Base-by-base conservation (phyloP, 2,888 invertebrate genomes). In the Noctua pronuba region DNA sequence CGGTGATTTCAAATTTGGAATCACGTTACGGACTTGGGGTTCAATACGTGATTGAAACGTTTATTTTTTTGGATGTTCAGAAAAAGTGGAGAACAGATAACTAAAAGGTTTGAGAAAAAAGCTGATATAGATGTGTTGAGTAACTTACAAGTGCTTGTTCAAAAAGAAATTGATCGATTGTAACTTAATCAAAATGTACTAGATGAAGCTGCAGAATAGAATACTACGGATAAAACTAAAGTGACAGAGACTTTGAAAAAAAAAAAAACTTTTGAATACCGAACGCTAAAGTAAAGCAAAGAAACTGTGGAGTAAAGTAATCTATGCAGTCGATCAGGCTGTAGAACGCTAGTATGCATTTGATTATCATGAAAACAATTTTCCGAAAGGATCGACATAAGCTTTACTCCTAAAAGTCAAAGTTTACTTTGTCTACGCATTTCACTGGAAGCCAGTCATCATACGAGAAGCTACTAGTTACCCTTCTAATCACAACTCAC, bases 1-100 rank as follows among this genome's bases (percentile, higher is more conserved):
- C 90, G 90, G 88, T 87, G 86, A 88, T 88, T 91, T 88, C 88
- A 86, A 88, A 90, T 89, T 91, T 88, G 85, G 84, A 88, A 90
- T 90, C 89, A 88, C 82, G 87, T 86, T 87, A 80, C 62, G 62
- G 72, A 76, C 64, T 85, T 75, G 58, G 82, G 84, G 83, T 84
- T 83, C 73, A 77, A 75, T 72, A 72, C 71, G 70, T 82, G 83
- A 88, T 88, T 86, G 83, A 86, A 86, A 83, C 84, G 85, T 90
- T 82, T 31, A 77, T 77, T 76, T 84, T 87, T 85, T 89, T 85
- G 67, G 68, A 11, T 60, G 35, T 41, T 67, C 35, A 49, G 64
- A 83, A 88, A 77, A 86, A 79, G 65, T 65, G 31, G 52, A 11
- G 31, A 82, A 62, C 35, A 55, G 60, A 72, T 41, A 65, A 65